Percentiles rank a stretch among this genome's conserved stretches.
These are phyloP conservation scores for Rafetus swinhoei DNA, from an alignment of 2,113 vertebrate species.

Conservation along the genomic window DNA sequence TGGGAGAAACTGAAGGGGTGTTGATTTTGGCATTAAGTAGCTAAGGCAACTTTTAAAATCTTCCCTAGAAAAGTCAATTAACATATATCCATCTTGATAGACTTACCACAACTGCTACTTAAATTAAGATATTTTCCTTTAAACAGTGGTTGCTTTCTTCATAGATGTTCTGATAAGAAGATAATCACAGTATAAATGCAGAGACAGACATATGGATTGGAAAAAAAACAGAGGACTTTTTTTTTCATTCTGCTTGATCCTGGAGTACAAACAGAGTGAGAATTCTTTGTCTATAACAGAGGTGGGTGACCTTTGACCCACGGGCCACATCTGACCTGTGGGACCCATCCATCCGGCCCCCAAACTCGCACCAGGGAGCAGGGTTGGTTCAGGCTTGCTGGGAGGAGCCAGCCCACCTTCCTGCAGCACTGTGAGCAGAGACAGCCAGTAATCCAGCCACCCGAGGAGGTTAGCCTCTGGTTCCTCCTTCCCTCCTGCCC, in stretches of 20 bases:
- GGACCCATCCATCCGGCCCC: too few species aligned
- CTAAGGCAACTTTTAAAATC: neutral
- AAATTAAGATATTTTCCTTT: neutral
- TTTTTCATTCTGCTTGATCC: neutral
- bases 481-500: too few species aligned
- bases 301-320: too few species aligned
- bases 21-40: neutral
- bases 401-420: too few species aligned
- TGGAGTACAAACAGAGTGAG: neutral
- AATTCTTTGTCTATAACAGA: slow-evolving; percentile 9
- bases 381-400: too few species aligned
- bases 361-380: too few species aligned
- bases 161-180: neutral
- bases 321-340: too few species aligned
- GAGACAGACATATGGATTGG: neutral
- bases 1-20: neutral
- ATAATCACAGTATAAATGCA: neutral
- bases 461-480: too few species aligned
- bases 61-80: neutral
- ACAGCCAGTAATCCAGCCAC: too few species aligned
- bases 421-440: too few species aligned
- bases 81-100: accelerated
- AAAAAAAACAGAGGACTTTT: neutral
- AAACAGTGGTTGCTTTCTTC: neutral
- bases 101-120: neutral